A percentile compares a stretch with the other conserved stretches of the same genome.
phyloP scores from a whole-genome alignment of 2,797 vertebrate species.

The Pipistrellus nathusii region DNA sequence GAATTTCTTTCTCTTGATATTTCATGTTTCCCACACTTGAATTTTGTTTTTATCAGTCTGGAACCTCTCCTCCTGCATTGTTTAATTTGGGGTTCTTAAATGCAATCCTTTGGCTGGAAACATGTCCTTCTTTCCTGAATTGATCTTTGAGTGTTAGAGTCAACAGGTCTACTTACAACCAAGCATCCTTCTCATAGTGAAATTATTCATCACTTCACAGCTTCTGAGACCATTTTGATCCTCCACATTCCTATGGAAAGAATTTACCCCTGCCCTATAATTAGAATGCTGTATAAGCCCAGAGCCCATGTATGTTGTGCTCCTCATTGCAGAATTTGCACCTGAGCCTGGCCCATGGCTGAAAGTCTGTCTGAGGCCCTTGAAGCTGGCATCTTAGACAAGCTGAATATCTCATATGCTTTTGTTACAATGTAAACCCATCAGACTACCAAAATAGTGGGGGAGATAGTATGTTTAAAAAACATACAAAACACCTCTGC shows the following conservation, averaged over 20 bases:
- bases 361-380: background rate
- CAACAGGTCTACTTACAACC: background rate
- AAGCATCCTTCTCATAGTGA: background rate
- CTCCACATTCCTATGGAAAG: background rate
- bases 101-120: background rate
- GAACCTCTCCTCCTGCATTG: background rate
- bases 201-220: background rate
- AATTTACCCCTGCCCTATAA: background rate
- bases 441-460: background rate
- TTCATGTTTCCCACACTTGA: background rate
- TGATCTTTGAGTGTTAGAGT: background rate
- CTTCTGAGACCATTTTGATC: background rate
- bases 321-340: background rate
- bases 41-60: background rate
- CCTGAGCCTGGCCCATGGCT: too few relatives aligned
- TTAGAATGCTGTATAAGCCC: background rate
- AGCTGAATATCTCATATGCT: background rate
- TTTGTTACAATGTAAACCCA: background rate
- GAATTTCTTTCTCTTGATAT: background rate
- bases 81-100: background rate
- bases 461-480: too few relatives aligned
- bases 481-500: background rate
- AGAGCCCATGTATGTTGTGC: background rate
- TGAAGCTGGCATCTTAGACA: background rate
- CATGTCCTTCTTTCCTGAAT: background rate